phyloP scores from a whole-genome alignment of 2,888 invertebrate genomes.

The Drosophila leonis region DNA sequence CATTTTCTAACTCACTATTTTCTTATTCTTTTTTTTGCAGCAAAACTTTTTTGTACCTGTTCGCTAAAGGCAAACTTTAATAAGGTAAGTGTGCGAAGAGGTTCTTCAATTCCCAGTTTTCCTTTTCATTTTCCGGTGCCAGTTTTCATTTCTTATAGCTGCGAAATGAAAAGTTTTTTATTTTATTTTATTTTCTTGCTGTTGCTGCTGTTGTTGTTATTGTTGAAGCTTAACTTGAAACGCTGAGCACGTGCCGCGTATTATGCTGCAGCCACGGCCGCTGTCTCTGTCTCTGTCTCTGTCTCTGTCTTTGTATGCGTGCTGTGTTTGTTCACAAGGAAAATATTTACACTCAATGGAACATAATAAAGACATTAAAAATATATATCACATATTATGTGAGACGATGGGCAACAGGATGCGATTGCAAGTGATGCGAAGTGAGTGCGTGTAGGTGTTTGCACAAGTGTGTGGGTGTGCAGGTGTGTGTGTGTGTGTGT shows the following conservation, averaged over 20 bases:
- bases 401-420: constrained; percentile 36
- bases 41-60: constrained; percentile 73
- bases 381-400: constrained; percentile 68
- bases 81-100: constrained; percentile 49
- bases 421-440: constrained; percentile 28
- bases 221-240: constrained; percentile 47
- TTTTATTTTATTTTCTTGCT: not conserved
- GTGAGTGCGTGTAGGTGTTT: constrained; percentile 6
- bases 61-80: constrained; percentile 62
- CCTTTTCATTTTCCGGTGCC: not conserved
- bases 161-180: constrained; percentile 44
- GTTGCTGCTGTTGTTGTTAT: not conserved
- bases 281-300: not conserved
- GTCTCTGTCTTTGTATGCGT: constrained; percentile 18
- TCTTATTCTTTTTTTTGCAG: constrained; percentile 48
- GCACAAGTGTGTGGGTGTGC: not conserved
- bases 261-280: constrained; percentile 43
- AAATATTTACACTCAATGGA: constrained; percentile 81
- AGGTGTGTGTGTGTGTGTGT: constrained; percentile 29
- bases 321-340: constrained; percentile 51
- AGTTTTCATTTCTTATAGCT: constrained; percentile 17
- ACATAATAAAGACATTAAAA: constrained; percentile 82
- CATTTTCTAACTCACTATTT: constrained; percentile 12
- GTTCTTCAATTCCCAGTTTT: not conserved
- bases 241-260: constrained; percentile 72